Conservation (phyloP, 1,140 invertebrate species). For the Dreissena polymorpha region DNA sequence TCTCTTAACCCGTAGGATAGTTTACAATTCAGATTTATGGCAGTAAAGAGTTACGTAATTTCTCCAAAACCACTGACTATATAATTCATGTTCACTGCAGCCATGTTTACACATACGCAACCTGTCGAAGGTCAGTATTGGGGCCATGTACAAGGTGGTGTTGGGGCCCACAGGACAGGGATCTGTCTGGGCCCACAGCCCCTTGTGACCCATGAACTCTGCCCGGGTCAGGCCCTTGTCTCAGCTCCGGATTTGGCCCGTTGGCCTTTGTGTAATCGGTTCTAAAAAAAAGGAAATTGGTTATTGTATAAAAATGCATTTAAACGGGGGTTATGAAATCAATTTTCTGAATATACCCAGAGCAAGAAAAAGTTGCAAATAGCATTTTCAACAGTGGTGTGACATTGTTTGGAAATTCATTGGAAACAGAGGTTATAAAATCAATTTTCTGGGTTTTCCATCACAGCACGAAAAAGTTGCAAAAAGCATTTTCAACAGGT, state of each 20-base stretch:
- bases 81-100: too few relatives aligned
- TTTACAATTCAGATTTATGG: too few relatives aligned
- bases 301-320: background rate
- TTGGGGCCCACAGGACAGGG: constrained; percentile 45
- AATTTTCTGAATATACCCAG: background rate
- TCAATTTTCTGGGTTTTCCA: background rate
- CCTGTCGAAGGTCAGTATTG: background rate
- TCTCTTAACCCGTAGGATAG: too few relatives aligned
- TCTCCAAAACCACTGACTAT: too few relatives aligned
- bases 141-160: constrained; percentile 11
- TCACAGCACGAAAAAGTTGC: background rate
- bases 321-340: background rate
- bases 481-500: background rate
- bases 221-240: constrained; percentile 38
- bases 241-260: constrained; percentile 42
- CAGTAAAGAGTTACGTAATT: too few relatives aligned
- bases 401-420: background rate
- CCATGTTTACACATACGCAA: background rate
- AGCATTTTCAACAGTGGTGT: too few relatives aligned
- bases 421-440: background rate
- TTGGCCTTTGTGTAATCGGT: constrained; percentile 40
- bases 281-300: constrained; percentile 10
- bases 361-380: background rate
- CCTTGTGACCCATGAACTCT: constrained; percentile 45
- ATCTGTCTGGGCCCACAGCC: constrained; percentile 41